Base-by-base conservation (phyloP, 2,888 invertebrate species). In the Oegoconia quadripuncta region DNA sequence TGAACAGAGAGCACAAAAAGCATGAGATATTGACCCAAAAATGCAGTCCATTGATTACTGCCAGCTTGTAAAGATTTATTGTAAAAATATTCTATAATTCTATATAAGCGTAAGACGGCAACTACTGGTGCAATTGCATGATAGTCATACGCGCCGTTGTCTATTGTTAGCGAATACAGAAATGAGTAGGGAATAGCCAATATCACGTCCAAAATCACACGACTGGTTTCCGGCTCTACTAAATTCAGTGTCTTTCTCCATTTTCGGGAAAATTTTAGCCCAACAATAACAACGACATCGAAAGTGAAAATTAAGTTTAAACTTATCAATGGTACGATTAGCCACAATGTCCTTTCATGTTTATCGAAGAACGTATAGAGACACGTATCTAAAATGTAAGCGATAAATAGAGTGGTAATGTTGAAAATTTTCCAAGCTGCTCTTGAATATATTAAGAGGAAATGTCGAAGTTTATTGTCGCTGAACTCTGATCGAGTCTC, bases 1-100 rank as follows among this genome's bases (percentile, higher is more conserved):
- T 89, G 89, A 7, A 82, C 77, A 17, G 80, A 74, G 12, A 88
- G 43, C 27, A 86, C 47, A 41, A 89, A 79, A 17, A 83, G 68
- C 47, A 79, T 75, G 1, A 87, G 59, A 50, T 88, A 88, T 53
- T 88, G 84, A n/a, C 78, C 72, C 29, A 88, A 59, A 52, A 88
- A 88, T 15, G 81, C 80, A 11, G 78, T 78, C 81, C 86, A 86
- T 53, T 86, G 88, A 54, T 86, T 86, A 37, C 81, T 79, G 14
- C 88, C 86, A 18, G 86, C 82, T 68, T 78, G 74, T 8, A 79
- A 75, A n/a, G 79, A 76, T 63, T 74, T 79, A 13, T 70, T 60
- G 32, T 75, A 77, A 52, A 84, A 81, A 53, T 80, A 84, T 53
- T 76, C 71, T 32, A 83, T 52, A 30, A 89, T 74, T 52, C 84